phyloP scores from a whole-genome alignment of 2,113 vertebrate genomes.

The Rhineura floridana region DNA sequence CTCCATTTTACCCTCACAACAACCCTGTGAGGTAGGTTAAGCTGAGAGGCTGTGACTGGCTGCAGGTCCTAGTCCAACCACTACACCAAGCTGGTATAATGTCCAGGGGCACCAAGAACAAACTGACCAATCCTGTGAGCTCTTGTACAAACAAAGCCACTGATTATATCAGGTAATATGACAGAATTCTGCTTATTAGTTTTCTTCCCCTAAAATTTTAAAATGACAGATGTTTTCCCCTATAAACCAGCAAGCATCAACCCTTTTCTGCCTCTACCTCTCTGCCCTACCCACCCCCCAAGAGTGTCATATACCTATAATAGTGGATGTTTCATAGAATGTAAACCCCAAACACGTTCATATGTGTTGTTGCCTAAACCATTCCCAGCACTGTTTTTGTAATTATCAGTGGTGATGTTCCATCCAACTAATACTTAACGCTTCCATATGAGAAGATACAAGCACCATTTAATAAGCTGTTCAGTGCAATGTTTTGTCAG shows the following conservation, averaged over 20 bases:
- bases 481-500: constrained; percentile 36
- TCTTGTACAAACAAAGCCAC: neutral
- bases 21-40: no score
- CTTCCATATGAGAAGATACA: constrained; percentile 39
- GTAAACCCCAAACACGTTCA: neutral
- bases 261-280: neutral
- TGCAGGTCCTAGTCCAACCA: no score
- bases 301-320: neutral
- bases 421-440: neutral
- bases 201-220: neutral
- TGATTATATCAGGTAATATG: neutral
- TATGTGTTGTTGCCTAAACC: neutral
- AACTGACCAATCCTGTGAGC: neutral
- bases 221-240: neutral
- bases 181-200: neutral
- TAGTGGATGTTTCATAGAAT: neutral
- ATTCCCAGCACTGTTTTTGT: neutral
- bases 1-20: no score
- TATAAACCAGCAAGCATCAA: neutral
- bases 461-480: constrained; percentile 36
- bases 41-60: no score
- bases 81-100: neutral
- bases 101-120: neutral
- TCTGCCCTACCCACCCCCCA: no score
- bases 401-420: constrained; percentile 28